These are phyloP conservation scores for Pachliopta kotzebuea DNA, from an alignment of 2,888 invertebrate genomes.

Conservation along the genomic window DNA sequence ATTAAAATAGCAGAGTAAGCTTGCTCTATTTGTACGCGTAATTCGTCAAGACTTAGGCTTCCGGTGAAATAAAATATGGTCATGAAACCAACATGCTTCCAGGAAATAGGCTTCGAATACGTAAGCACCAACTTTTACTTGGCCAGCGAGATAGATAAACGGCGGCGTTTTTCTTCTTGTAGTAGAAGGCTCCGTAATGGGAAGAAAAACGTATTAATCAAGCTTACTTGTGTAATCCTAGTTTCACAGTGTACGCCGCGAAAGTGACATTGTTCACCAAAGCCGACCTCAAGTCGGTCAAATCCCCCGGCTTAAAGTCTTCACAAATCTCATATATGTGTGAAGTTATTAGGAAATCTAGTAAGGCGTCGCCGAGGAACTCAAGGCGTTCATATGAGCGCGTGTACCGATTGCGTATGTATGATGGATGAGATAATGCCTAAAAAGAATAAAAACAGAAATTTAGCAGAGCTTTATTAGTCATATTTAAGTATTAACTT, in stretches of 20 bases:
- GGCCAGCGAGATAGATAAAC: no score
- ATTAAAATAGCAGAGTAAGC: no score
- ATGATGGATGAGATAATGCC: conserved; percentile 96
- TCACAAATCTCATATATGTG: conserved; percentile 90
- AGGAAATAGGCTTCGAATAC: no score
- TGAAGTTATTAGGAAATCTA: conserved; percentile 94
- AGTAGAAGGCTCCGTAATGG: no score
- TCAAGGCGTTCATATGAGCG: conserved; percentile 95
- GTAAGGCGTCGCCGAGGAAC: conserved; percentile 94
- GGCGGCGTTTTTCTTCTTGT: no score
- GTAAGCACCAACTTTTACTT: no score
- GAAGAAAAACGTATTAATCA: background rate
- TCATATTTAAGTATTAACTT: background rate
- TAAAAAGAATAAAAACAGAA: conserved; percentile 42
- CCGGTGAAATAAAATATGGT: no score
- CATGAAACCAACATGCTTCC: no score
- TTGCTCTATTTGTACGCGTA: no score
- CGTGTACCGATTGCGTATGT: conserved; percentile 89
- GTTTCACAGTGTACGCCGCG: conserved; percentile 92
- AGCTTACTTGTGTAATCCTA: conserved; percentile 90
- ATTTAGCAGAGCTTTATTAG: background rate
- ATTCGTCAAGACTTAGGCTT: no score
- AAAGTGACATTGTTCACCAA: conserved; percentile 98
- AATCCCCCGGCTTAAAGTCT: conserved; percentile 87
- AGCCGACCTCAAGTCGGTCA: conserved; percentile 96